A percentile compares a stretch with the other conserved stretches of the same genome.
phyloP scores from a whole-genome alignment of 2,888 invertebrate species.

The Archips crataeganus region DNA sequence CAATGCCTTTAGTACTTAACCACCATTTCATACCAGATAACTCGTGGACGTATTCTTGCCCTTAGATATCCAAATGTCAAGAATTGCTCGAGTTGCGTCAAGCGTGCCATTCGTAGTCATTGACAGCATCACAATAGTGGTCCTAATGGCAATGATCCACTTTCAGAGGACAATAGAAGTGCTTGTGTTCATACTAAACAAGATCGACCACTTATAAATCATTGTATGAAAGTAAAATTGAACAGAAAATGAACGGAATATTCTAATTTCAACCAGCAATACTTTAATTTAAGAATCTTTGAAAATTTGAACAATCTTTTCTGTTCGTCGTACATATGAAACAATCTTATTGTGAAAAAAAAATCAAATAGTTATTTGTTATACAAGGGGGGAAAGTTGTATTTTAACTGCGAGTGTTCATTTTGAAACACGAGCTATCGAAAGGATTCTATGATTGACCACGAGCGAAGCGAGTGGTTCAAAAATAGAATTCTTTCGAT shows the following conservation, averaged over 20 bases:
- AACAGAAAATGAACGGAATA: not conserved
- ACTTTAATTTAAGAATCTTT: not conserved
- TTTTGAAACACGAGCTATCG: too few relatives aligned
- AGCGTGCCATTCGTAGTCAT: slow-evolving; percentile 32
- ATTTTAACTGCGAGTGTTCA: too few relatives aligned
- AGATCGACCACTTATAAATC: slow-evolving; percentile 34
- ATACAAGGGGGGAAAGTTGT: too few relatives aligned
- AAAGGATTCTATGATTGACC: too few relatives aligned
- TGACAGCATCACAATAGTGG: slow-evolving; percentile 41
- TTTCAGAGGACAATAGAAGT: slow-evolving; percentile 41
- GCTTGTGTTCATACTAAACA: slow-evolving; percentile 36
- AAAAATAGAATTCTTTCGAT: too few relatives aligned
- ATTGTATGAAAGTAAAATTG: slow-evolving; percentile 16
- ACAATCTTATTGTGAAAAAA: not conserved
- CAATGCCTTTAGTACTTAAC: not conserved
- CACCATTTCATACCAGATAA: not conserved
- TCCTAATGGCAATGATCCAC: slow-evolving; percentile 42
- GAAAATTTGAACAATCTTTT: not conserved
- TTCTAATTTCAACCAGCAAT: not conserved
- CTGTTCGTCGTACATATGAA: not conserved
- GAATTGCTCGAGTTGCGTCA: slow-evolving; percentile 34
- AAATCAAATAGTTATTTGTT: too few relatives aligned
- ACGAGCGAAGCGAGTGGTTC: too few relatives aligned
- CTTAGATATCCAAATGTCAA: slow-evolving; percentile 28
- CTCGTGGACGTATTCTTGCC: not conserved